phyloP scores from a whole-genome alignment of 2,888 invertebrate genomes.

The Eristalinus aeneus region DNA sequence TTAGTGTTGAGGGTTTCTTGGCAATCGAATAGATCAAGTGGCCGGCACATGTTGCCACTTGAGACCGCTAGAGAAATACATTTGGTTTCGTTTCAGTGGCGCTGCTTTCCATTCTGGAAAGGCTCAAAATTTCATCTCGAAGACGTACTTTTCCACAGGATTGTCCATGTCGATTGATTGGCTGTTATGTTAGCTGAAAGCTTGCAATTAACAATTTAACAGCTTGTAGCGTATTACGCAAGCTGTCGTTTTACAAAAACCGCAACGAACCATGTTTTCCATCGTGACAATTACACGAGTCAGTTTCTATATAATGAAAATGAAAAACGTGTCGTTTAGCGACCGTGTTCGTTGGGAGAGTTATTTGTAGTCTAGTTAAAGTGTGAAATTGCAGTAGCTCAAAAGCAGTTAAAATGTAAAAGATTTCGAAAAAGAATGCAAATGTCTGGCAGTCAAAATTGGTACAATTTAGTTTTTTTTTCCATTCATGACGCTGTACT shows the following conservation, averaged over 20 bases:
- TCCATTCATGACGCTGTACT: too few species aligned
- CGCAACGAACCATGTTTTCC: background rate
- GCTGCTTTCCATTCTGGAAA: background rate
- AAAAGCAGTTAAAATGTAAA: too few species aligned
- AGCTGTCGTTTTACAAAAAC: background rate
- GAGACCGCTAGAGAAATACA: background rate
- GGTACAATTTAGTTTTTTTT: too few species aligned
- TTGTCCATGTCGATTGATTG: background rate
- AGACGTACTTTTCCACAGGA: background rate
- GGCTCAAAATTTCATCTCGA: background rate
- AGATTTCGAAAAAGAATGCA: too few species aligned
- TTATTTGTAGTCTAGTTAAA: background rate
- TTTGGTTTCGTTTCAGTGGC: background rate
- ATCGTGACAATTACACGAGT: background rate
- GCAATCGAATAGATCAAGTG: slow-evolving; percentile 18
- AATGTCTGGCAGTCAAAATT: too few species aligned
- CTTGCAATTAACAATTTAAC: background rate
- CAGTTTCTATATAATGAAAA: background rate
- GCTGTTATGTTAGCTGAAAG: background rate
- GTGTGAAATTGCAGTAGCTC: background rate
- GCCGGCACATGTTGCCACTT: slow-evolving; percentile 20
- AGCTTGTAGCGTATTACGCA: background rate
- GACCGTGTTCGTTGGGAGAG: background rate
- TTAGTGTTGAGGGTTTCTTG: slow-evolving; percentile 11
- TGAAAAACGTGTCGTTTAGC: background rate